phyloP scores from a whole-genome alignment of 2,888 invertebrate species.

The Nymphalis urticae region DNA sequence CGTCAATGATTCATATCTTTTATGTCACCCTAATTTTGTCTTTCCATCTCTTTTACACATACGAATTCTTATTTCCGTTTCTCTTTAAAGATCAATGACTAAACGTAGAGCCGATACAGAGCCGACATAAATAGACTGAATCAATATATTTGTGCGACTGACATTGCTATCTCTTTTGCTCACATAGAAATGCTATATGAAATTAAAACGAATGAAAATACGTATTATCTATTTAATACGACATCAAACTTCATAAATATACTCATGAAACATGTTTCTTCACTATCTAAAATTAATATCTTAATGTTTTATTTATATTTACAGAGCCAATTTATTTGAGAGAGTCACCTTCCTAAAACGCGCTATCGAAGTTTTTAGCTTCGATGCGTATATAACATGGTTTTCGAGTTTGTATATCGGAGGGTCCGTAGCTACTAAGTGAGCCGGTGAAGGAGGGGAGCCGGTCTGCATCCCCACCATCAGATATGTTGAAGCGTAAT shows the following conservation, averaged over 20 bases:
- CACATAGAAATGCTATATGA: slow-evolving; percentile 17
- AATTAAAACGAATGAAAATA: slow-evolving; percentile 9
- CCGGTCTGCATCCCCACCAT: slow-evolving; percentile 73
- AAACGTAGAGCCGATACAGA: slow-evolving; percentile 21
- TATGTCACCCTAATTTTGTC: background rate
- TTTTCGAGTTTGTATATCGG: slow-evolving; percentile 34
- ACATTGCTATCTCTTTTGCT: slow-evolving; percentile 30
- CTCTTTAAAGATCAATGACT: slow-evolving; percentile 28
- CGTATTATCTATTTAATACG: background rate
- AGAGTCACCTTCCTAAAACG: slow-evolving; percentile 57
- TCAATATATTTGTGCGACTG: slow-evolving; percentile 11
- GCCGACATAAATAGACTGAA: slow-evolving; percentile 23
- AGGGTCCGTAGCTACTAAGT: slow-evolving; percentile 79
- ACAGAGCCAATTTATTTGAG: slow-evolving; percentile 8
- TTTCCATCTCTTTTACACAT: slow-evolving; percentile 13
- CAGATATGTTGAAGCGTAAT: slow-evolving; percentile 68
- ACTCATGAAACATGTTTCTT: background rate
- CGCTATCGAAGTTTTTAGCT: slow-evolving; percentile 56
- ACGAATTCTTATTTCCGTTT: slow-evolving; percentile 8
- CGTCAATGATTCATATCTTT: background rate
- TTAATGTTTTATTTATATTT: background rate
- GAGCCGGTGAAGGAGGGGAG: slow-evolving; percentile 69
- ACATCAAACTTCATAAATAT: background rate
- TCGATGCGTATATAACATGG: slow-evolving; percentile 42
- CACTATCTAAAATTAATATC: background rate